These are phyloP conservation scores for Trachops cirrhosus DNA, from an alignment of 2,797 vertebrate species.

Conservation along the genomic window DNA sequence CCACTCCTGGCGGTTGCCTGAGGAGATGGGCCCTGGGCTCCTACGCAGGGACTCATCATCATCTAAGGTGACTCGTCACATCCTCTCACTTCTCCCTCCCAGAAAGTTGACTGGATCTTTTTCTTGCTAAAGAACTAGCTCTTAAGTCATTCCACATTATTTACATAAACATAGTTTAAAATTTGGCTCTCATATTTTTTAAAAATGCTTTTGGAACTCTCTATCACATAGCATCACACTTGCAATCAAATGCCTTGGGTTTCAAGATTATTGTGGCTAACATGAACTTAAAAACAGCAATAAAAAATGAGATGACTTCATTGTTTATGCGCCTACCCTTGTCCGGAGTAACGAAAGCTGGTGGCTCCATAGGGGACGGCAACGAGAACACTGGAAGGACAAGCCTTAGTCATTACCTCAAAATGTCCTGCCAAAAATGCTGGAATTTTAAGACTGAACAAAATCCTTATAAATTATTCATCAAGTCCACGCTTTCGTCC, in stretches of 20 bases:
- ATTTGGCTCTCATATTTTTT: constrained; percentile 29
- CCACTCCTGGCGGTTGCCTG: background rate
- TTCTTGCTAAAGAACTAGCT: background rate
- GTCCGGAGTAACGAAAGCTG: constrained; percentile 20
- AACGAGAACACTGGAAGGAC: background rate
- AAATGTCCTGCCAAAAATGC: constrained; percentile 47
- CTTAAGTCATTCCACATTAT: constrained; percentile 13
- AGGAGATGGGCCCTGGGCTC: background rate
- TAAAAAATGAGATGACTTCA: constrained; percentile 46
- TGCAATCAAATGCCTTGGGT: constrained; percentile 21
- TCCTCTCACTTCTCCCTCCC: background rate
- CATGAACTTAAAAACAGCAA: constrained; percentile 52
- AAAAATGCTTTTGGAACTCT: constrained; percentile 31
- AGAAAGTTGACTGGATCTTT: background rate
- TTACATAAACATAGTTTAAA: constrained; percentile 34
- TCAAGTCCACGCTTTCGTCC: constrained; percentile 4
- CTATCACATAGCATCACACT: constrained; percentile 29
- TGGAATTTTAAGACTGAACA: constrained; percentile 46
- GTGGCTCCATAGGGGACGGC: background rate
- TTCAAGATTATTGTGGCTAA: constrained; percentile 46
- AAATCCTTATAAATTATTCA: constrained; percentile 53
- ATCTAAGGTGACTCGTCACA: background rate
- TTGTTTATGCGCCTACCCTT: background rate
- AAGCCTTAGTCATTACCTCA: constrained; percentile 44
- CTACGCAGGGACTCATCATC: background rate